Conservation (phyloP, 2,888 invertebrate genomes). For the Oscheius sp. region DNA sequence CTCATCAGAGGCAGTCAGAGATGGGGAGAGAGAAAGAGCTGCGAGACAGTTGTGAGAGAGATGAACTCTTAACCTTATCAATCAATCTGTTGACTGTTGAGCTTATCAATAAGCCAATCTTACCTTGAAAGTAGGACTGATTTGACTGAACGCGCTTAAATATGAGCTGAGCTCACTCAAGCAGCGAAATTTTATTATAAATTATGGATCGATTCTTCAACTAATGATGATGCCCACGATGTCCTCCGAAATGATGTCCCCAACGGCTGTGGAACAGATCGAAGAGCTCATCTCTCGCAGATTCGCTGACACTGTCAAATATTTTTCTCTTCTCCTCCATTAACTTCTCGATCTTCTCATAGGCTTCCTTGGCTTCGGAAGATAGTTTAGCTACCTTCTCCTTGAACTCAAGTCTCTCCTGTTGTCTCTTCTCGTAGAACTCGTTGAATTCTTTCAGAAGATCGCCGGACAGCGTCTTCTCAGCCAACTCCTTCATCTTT, state of each 20-base stretch:
- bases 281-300: slow-evolving; percentile 54
- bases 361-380: slow-evolving; percentile 53
- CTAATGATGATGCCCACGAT: neutral
- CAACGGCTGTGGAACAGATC: slow-evolving; percentile 40
- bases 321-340: slow-evolving; percentile 59
- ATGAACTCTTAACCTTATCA: too few species aligned
- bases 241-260: slow-evolving; percentile 25
- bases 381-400: slow-evolving; percentile 58
- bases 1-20: too few species aligned
- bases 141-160: too few species aligned
- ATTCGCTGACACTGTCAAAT: slow-evolving; percentile 44
- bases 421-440: slow-evolving; percentile 54
- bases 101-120: too few species aligned
- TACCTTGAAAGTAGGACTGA: too few species aligned
- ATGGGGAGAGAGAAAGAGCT: too few species aligned
- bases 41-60: too few species aligned
- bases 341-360: slow-evolving; percentile 58
- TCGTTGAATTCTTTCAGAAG: slow-evolving; percentile 58
- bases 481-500: slow-evolving; percentile 57
- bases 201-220: too few species aligned
- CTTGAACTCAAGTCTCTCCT: slow-evolving; percentile 49
- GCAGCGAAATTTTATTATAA: too few species aligned
- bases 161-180: too few species aligned
- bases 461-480: slow-evolving; percentile 54
- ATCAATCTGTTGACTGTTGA: too few species aligned